Percentiles rank a stretch among this genome's conserved stretches.
These are phyloP conservation scores for Tragelaphus eurycerus DNA, from an alignment of 2,797 vertebrate genomes.

Conservation along the genomic window DNA sequence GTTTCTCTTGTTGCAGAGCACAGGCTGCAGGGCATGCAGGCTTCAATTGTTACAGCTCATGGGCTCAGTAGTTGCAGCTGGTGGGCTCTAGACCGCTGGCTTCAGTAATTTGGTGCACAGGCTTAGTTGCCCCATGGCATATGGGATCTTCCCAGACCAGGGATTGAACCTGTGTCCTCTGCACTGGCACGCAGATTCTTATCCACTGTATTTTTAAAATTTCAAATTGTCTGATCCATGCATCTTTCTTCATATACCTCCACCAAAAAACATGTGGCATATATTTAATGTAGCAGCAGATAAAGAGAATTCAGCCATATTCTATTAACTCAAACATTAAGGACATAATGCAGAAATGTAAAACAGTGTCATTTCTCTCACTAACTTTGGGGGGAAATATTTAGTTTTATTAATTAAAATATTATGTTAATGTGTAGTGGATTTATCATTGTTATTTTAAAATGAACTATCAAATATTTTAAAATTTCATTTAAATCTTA, in stretches of 20 bases:
- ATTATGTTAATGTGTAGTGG: neutral
- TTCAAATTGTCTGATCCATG: neutral
- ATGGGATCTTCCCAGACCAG: neutral
- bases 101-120: neutral
- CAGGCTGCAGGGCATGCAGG: neutral
- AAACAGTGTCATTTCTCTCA: neutral
- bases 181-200: neutral
- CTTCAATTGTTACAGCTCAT: neutral
- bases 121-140: neutral
- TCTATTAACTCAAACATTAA: neutral
- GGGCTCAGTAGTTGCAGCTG: neutral
- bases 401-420: neutral
- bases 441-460: neutral
- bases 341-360: neutral
- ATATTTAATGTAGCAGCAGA: conserved; percentile 1
- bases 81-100: neutral
- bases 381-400: neutral
- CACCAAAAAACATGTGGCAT: neutral
- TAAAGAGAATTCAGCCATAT: neutral
- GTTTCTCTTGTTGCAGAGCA: neutral
- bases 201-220: neutral
- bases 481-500: neutral
- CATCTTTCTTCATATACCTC: neutral
- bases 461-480: neutral
- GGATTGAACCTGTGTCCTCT: neutral